These are phyloP conservation scores for Camponotus floridanus DNA, from an alignment of 1,140 invertebrate species.

Conservation along the genomic window DNA sequence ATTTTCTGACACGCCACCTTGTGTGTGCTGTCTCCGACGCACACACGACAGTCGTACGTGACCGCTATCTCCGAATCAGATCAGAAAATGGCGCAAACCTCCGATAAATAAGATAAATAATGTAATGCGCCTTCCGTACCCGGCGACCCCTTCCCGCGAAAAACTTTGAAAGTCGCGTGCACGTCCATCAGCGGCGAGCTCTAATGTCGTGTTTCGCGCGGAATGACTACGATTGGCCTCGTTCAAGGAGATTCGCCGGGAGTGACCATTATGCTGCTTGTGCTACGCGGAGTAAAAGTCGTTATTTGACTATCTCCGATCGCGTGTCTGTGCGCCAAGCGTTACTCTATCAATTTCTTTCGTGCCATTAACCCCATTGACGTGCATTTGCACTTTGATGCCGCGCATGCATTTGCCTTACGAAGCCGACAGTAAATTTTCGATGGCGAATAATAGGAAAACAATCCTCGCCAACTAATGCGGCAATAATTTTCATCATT, in stretches of 20 bases:
- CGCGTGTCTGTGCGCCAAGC: slow-evolving; percentile 59
- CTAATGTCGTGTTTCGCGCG: slow-evolving; percentile 71
- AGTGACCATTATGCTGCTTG: slow-evolving; percentile 70
- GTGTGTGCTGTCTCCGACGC: slow-evolving; percentile 67
- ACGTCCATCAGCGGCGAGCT: slow-evolving; percentile 71
- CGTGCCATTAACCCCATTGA: slow-evolving; percentile 58
- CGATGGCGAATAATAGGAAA: background rate
- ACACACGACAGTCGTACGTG: slow-evolving; percentile 71
- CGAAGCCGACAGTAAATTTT: background rate
- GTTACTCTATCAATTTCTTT: slow-evolving; percentile 67
- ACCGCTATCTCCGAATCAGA: slow-evolving; percentile 77
- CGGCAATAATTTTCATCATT: background rate
- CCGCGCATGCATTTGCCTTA: slow-evolving; percentile 15
- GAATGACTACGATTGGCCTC: slow-evolving; percentile 71
- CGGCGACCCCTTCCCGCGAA: slow-evolving; percentile 68
- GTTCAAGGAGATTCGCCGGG: slow-evolving; percentile 74
- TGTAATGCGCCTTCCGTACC: slow-evolving; percentile 70
- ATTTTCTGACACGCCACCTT: slow-evolving; percentile 80
- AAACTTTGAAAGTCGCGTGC: slow-evolving; percentile 76
- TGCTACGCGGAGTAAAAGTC: slow-evolving; percentile 66
- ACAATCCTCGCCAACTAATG: background rate
- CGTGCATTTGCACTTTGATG: slow-evolving; percentile 8
- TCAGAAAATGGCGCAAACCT: slow-evolving; percentile 80
- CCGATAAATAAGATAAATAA: slow-evolving; percentile 81
- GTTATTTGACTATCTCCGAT: slow-evolving; percentile 70